A percentile compares a stretch with the other conserved stretches of the same genome.
Evolutionary conservation across 2,113 vertebrate species (phyloP).

Genomic region (Dascyllus trimaculatus): DNA sequence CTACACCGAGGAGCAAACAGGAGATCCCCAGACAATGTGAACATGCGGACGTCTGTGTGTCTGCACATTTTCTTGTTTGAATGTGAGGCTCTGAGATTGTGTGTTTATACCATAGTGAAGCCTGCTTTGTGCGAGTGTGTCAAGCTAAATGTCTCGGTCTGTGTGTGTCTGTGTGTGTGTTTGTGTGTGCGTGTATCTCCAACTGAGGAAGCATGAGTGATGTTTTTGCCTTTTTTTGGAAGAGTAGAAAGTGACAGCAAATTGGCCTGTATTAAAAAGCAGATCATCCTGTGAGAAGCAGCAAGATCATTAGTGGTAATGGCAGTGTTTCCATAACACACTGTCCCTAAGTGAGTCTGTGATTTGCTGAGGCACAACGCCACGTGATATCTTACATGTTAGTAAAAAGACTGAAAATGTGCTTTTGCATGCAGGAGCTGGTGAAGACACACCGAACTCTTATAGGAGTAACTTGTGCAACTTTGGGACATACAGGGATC

Average conservation of each 20-base stretch:
- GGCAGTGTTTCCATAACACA: slow-evolving; percentile 10
- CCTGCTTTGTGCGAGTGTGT: background rate
- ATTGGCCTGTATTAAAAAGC: slow-evolving; percentile 20
- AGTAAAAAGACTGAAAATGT: too few relatives aligned
- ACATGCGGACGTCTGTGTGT: background rate
- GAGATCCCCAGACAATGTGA: slow-evolving; percentile 52
- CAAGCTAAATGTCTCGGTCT: background rate
- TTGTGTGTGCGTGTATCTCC: background rate
- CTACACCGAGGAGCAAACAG: slow-evolving; percentile 48
- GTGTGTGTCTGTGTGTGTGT: too few relatives aligned
- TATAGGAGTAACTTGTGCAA: too few relatives aligned
- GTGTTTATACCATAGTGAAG: slow-evolving; percentile 5
- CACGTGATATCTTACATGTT: background rate
- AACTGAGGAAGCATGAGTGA: slow-evolving; percentile 21
- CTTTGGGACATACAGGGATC: too few relatives aligned
- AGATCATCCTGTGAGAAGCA: slow-evolving; percentile 9
- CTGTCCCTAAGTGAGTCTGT: background rate
- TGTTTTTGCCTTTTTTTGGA: background rate
- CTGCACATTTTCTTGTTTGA: background rate
- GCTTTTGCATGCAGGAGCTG: too few relatives aligned
- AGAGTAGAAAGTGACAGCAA: slow-evolving; percentile 18
- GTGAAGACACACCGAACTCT: too few relatives aligned
- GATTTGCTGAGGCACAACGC: background rate
- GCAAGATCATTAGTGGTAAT: slow-evolving; percentile 17
- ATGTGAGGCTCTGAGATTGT: slow-evolving; percentile 12